phyloP scores from a whole-genome alignment of 2,113 vertebrate genomes.

The Phrynosoma blainvillii region DNA sequence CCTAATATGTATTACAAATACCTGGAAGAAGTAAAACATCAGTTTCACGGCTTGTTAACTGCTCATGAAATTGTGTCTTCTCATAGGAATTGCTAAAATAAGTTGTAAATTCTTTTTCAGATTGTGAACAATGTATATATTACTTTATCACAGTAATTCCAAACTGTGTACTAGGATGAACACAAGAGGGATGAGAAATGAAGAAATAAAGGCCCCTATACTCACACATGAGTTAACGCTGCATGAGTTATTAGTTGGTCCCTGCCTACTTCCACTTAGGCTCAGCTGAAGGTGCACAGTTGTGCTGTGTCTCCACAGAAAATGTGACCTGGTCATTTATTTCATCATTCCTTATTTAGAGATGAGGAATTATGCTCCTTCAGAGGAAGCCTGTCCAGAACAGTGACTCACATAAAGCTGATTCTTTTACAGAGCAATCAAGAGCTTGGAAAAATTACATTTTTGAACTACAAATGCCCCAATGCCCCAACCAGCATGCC shows the following conservation, averaged over 20 bases:
- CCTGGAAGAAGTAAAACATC: background rate
- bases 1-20: background rate
- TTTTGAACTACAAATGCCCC: too few relatives aligned
- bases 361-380: background rate
- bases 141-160: background rate
- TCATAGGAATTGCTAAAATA: background rate
- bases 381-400: background rate
- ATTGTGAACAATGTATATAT: background rate
- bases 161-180: background rate
- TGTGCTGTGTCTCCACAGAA: background rate
- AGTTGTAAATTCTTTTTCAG: background rate
- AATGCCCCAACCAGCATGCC: too few relatives aligned
- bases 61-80: background rate
- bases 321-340: background rate
- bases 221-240: background rate
- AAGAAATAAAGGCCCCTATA: background rate
- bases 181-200: background rate
- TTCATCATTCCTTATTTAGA: background rate
- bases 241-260: background rate
- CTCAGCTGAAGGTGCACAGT: background rate
- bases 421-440: background rate
- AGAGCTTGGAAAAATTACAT: too few relatives aligned
- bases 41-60: background rate
- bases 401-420: background rate
- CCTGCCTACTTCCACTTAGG: background rate